Base-by-base conservation (phyloP, 2,113 vertebrate genomes). In the Lynx canadensis region DNA sequence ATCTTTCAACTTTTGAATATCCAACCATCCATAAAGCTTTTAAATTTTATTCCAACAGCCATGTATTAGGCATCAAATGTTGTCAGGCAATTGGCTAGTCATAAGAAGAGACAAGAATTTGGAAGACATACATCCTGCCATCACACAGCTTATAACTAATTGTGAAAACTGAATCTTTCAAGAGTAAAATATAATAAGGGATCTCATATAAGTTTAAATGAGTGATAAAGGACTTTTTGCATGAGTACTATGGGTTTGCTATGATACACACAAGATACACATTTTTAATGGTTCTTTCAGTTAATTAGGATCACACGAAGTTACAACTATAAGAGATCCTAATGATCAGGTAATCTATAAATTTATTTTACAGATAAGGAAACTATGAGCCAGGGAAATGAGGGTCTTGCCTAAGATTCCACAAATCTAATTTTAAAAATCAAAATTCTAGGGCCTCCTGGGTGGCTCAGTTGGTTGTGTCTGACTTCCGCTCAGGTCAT, bases 321-420 rank as follows among this genome's bases (percentile, higher is more conserved):
- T 60, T 94, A 81, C 13, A 96, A 79, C 27, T 23, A 2, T 84
- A 91, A 78, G 23, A 29, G 8, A 86, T 19, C 33, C 79, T 93
- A 31, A 78, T 68, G 68, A 78, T 82, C 41, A n/a, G 13, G 6
- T 78, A 66, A 69, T 63, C n/a, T 7, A n/a, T 84, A 48, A 36
- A 63, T 79, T 94, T 82, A 57, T 87, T 96, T 92, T 90, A 66
- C 23, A 93, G 4, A 79, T 90, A 23, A 86, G 66, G 41, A 94
- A 78, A 48, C 3, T 41, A 52, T 84, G 16, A 92, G 36, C 31
- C 33, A 80, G 29, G 5, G 19, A 94, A 85, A 69, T 68, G 29
- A 80, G 33, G 15, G 15, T 45, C 15, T 84, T 91, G 18, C 18
- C 21, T 78, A 83, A 52, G 23, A 45, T 63, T 52, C 33, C 27